Evolutionary conservation across 2,797 vertebrate genomes (phyloP), one percentile per base, ranked within the genome.

Genomic region (Trachurus trachurus): DNA sequence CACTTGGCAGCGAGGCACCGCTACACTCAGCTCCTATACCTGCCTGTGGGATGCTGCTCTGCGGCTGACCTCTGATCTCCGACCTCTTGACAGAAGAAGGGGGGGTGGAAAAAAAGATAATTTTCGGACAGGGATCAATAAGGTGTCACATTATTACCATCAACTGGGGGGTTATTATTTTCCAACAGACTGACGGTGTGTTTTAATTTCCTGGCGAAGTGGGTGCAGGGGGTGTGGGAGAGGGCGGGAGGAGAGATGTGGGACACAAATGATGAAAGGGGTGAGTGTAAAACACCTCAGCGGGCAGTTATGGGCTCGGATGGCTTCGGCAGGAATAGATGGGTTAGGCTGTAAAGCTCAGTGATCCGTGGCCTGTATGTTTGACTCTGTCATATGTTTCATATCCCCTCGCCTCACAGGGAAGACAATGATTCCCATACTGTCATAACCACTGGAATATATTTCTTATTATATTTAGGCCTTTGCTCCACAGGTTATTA

Each of bases 311-410:
- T 66, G 49, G 71, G 74, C 74, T 58, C 1, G 45, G 76, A 31
- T 21, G 83, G 69, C 68, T 76, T 52, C 74, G 75, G 34, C 80
- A 62, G 67, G 54, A 78, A 80, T 78, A 74, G 80, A 88, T 86
- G 74, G 70, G 73, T 49, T 26, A 45, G 87, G 83, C 1, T 68
- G 88, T 87, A 82, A 88, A 92, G 82, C 74, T 78, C 88, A 56
- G 78, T 70, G 86, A 88, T 74, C 89, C 82, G 0, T 76, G 82
- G 6, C 21, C 45, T 68, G 66, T 87, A 74, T 66, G 72, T 84
- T 80, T 82, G 85, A 85, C 82, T 83, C 80, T 45, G 66, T 88
- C 76, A 64, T 82, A 74, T 80, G 85, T 81, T 78, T 87, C 80
- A 66, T 4, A 53, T 74, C 76, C 37, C n/a, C 39, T 34, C 39